These are phyloP conservation scores for Symphodus melops DNA, from an alignment of 2,113 vertebrate species.

Conservation along the genomic window DNA sequence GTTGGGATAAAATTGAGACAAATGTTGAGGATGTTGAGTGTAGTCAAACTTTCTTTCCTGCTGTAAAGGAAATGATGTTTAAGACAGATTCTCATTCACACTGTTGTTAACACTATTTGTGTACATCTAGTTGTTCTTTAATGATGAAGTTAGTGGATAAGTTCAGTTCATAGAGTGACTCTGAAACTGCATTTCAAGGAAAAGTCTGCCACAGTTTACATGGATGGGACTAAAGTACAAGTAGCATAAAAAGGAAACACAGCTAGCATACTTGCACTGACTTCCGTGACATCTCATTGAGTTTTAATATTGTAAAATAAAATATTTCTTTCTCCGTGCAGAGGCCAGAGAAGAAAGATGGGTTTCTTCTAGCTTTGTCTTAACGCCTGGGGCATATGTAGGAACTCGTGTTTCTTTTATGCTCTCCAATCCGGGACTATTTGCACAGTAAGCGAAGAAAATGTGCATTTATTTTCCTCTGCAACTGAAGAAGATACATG, in stretches of 20 bases:
- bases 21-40: too few species aligned
- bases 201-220: background rate
- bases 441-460: background rate
- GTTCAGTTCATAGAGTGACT: too few species aligned
- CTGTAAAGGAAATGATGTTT: too few species aligned
- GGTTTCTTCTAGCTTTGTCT: conserved; percentile 5
- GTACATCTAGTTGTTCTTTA: too few species aligned
- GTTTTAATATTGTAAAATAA: conserved; percentile 10
- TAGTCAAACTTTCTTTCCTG: too few species aligned
- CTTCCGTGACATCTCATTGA: background rate
- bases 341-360: conserved; percentile 21
- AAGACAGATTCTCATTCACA: too few species aligned
- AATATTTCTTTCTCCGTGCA: background rate
- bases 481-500: background rate
- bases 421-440: background rate
- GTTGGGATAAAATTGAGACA: too few species aligned
- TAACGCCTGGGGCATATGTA: background rate
- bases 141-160: too few species aligned
- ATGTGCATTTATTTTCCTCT: background rate
- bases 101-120: too few species aligned
- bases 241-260: background rate
- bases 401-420: background rate
- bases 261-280: background rate
- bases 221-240: background rate
- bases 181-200: background rate